Evolutionary conservation across 2,113 vertebrate genomes (phyloP).

Genomic region (Neolamprologus hecqui): DNA sequence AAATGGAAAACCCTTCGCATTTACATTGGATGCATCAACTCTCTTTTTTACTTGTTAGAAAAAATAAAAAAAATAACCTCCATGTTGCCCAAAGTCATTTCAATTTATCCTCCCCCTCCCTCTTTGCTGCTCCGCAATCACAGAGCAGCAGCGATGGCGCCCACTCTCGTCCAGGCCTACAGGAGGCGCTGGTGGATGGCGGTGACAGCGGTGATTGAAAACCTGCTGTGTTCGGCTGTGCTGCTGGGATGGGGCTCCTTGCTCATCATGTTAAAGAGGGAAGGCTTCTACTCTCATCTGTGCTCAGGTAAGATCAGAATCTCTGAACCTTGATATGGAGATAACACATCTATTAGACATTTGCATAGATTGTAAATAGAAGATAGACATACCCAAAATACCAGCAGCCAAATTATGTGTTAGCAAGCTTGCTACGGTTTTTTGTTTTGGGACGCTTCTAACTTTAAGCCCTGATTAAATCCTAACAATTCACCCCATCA

Average conservation of each 20-base stretch:
- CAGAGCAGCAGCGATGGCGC: slow-evolving; percentile 70
- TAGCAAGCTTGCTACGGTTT: background rate
- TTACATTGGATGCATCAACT: background rate
- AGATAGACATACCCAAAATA: background rate
- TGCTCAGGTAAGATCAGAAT: slow-evolving; percentile 62
- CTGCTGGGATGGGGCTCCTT: slow-evolving; percentile 87
- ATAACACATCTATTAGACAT: background rate
- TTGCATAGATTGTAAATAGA: background rate
- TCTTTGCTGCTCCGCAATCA: background rate
- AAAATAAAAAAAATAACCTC: background rate
- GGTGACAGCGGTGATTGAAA: slow-evolving; percentile 79
- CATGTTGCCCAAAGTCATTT: background rate
- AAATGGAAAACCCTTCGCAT: background rate
- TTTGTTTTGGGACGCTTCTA: background rate
- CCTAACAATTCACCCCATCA: background rate
- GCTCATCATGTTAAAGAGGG: slow-evolving; percentile 84
- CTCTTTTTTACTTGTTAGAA: background rate
- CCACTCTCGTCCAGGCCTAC: slow-evolving; percentile 75
- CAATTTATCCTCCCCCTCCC: fast-evolving
- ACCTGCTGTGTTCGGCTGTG: slow-evolving; percentile 85
- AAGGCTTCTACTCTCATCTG: slow-evolving; percentile 84
- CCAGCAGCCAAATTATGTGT: background rate
- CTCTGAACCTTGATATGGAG: background rate
- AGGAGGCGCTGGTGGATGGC: slow-evolving; percentile 89
- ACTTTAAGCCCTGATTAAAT: background rate